These are phyloP conservation scores for Corvus moneduloides DNA, from an alignment of 2,113 vertebrate genomes.

Conservation along the genomic window DNA sequence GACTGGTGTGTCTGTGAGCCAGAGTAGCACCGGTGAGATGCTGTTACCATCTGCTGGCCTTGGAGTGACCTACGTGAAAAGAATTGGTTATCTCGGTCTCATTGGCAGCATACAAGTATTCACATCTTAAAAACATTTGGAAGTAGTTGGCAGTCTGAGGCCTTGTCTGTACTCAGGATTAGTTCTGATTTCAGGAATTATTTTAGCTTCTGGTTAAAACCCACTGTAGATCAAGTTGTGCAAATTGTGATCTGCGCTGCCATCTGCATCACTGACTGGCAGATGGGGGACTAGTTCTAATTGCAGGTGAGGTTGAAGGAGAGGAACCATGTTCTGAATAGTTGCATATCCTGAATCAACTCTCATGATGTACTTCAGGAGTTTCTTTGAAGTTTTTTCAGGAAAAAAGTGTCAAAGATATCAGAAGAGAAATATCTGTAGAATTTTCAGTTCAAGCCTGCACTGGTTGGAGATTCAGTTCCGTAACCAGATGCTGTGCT, in stretches of 20 bases:
- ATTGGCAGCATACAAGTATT: not conserved
- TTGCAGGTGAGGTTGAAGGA: not conserved
- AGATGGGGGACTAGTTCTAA: not conserved
- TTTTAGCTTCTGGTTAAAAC: conserved; percentile 34
- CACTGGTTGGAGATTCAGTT: not conserved
- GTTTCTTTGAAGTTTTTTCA: not conserved
- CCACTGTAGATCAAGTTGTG: not conserved
- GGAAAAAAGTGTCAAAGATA: not conserved
- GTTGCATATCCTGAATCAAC: not conserved
- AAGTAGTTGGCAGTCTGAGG: not conserved
- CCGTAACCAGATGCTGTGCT: not conserved
- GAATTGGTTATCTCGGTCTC: not conserved
- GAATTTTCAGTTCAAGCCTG: not conserved
- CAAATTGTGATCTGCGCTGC: not conserved
- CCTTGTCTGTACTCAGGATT: conserved; percentile 10
- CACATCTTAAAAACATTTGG: conserved; percentile 31
- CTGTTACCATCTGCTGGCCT: not conserved
- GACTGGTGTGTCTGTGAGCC: not conserved
- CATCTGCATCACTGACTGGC: not conserved
- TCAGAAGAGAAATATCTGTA: not conserved
- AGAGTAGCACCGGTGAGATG: not conserved
- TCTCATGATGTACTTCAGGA: not conserved
- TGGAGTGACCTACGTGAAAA: not conserved
- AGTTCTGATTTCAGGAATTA: conserved; percentile 24
- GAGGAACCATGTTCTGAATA: not conserved